These are phyloP conservation scores for Drosophila leontia DNA, from an alignment of 1,140 invertebrate genomes.

Conservation along the genomic window DNA sequence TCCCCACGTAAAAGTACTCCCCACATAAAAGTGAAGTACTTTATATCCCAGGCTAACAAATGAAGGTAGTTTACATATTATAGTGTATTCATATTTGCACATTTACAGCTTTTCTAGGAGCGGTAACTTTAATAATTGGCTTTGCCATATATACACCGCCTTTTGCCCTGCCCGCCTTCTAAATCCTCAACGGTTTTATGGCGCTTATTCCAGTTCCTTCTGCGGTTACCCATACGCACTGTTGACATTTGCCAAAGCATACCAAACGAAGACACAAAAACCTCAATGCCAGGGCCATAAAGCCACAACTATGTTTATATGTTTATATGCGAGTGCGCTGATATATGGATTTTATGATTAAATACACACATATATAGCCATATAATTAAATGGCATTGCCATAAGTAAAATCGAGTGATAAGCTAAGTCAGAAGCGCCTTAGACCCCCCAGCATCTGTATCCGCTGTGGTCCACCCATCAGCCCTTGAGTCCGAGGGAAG, in stretches of 20 bases:
- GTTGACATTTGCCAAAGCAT: slow-evolving; percentile 56
- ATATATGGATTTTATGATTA: slow-evolving; percentile 49
- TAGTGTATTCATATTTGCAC: slow-evolving; percentile 21
- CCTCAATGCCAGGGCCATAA: slow-evolving; percentile 61
- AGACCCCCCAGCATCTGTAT: slow-evolving; percentile 6
- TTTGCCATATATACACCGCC: neutral
- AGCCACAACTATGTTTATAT: slow-evolving; percentile 43
- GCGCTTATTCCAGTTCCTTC: slow-evolving; percentile 12
- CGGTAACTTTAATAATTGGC: slow-evolving; percentile 69
- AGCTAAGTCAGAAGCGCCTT: slow-evolving; percentile 38
- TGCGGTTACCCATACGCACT: slow-evolving; percentile 61
- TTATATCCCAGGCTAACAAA: neutral
- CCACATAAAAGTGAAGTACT: neutral
- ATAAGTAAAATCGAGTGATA: slow-evolving; percentile 65
- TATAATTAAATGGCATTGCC: slow-evolving; percentile 72
- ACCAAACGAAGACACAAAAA: slow-evolving; percentile 41
- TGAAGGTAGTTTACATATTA: slow-evolving; percentile 25
- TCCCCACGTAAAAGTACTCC: neutral
- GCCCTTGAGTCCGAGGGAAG: slow-evolving; percentile 19
- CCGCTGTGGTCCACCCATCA: slow-evolving; percentile 4
- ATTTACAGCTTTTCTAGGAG: slow-evolving; percentile 27
- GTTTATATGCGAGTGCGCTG: slow-evolving; percentile 21
- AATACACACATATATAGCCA: slow-evolving; percentile 11
- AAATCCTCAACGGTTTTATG: slow-evolving; percentile 30
- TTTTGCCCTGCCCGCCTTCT: neutral